These are phyloP conservation scores for Gobiocypris rarus DNA, from an alignment of 2,113 vertebrate species.

Conservation along the genomic window DNA sequence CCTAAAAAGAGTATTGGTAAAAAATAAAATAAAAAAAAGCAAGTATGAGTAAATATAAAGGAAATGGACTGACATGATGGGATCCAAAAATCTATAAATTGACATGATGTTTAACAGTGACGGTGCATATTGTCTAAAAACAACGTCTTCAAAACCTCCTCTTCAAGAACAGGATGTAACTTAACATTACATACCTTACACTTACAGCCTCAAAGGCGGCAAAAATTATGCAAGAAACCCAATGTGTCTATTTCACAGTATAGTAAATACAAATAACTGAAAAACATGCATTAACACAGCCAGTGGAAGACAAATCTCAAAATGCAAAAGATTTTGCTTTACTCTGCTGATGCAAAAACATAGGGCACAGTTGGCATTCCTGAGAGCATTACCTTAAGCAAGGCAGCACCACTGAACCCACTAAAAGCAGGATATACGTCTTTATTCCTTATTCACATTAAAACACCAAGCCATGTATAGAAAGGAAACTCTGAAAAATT, in stretches of 20 bases:
- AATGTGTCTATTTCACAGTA: not conserved
- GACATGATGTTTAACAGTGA: not conserved
- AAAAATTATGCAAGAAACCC: not conserved
- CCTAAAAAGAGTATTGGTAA: too few relatives aligned
- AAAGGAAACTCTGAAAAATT: not conserved
- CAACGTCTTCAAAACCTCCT: not conserved
- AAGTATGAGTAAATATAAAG: not conserved
- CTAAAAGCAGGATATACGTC: constrained; percentile 56
- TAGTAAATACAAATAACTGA: constrained; percentile 19
- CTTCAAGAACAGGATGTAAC: constrained; percentile 46
- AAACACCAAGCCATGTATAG: not conserved
- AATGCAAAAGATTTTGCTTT: not conserved
- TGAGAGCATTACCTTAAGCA: constrained; percentile 65
- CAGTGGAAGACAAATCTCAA: not conserved
- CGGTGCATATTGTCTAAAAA: not conserved
- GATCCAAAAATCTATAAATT: not conserved
- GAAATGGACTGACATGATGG: not conserved
- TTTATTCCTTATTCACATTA: constrained; percentile 54
- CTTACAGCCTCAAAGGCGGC: not conserved
- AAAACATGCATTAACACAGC: not conserved
- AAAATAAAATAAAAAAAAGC: too few relatives aligned
- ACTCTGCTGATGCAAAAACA: constrained; percentile 49
- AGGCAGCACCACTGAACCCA: constrained; percentile 69
- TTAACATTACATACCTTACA: not conserved
- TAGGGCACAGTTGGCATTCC: constrained; percentile 65